These are phyloP conservation scores for Synergus laeviventris DNA, from an alignment of 2,888 invertebrate genomes.

Conservation along the genomic window DNA sequence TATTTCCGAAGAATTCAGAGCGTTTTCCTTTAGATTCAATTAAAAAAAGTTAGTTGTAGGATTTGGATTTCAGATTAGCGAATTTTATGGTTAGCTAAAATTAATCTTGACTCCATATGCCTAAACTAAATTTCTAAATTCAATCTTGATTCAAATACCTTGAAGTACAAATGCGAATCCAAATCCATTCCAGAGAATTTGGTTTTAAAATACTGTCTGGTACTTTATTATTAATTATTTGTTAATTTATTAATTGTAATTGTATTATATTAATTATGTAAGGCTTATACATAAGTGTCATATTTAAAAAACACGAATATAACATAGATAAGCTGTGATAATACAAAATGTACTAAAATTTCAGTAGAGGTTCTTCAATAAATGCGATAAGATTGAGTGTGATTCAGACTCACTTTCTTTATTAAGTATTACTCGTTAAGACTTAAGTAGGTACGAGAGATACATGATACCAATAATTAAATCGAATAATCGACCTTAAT, in stretches of 20 bases:
- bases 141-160: constrained; percentile 15
- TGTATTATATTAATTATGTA: constrained; percentile 41
- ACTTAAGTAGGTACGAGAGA: constrained; percentile 72
- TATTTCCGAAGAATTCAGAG: constrained; percentile 6
- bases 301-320: constrained; percentile 39
- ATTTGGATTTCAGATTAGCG: background rate
- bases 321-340: constrained; percentile 72
- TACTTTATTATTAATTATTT: constrained; percentile 35
- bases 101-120: background rate
- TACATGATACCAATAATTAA: constrained; percentile 71
- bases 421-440: constrained; percentile 67
- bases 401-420: constrained; percentile 59
- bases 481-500: constrained; percentile 71
- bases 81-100: background rate
- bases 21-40: background rate
- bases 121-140: background rate
- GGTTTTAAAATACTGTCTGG: constrained; percentile 38
- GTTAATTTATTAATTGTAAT: constrained; percentile 24
- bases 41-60: background rate
- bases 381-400: constrained; percentile 6
- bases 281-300: constrained; percentile 43
- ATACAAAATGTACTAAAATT: constrained; percentile 60
- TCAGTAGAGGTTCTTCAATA: constrained; percentile 32
- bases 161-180: constrained; percentile 23
- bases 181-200: constrained; percentile 18